Conservation (phyloP, 2,113 vertebrate genomes). For the Thymallus thymallus region DNA sequence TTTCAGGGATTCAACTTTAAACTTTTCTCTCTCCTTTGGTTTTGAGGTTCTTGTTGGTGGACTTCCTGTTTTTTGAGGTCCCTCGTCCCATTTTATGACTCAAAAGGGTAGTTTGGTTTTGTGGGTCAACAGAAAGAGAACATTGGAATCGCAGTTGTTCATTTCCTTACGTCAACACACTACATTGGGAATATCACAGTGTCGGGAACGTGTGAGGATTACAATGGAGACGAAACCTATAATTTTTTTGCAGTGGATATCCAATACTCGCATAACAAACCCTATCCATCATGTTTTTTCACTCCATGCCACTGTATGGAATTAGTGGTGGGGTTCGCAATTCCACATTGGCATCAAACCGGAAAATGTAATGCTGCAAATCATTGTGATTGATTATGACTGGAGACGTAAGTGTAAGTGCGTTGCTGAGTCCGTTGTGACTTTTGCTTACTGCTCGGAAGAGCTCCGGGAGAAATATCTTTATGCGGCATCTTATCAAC, state of each 20-base stretch:
- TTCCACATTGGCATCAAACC: background rate
- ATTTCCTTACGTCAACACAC: no score
- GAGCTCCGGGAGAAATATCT: background rate
- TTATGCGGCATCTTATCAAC: background rate
- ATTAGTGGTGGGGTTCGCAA: constrained; percentile 8
- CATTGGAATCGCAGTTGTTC: no score
- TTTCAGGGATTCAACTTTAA: background rate
- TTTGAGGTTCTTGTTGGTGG: no score
- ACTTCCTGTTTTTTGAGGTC: no score
- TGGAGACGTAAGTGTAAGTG: constrained; percentile 16
- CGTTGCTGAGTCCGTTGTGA: background rate
- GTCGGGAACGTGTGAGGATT: background rate
- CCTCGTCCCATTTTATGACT: background rate
- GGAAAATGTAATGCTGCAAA: background rate
- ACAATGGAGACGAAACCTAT: background rate
- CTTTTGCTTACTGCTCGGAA: background rate
- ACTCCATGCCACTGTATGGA: background rate
- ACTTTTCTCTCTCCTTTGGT: background rate
- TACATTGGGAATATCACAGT: no score
- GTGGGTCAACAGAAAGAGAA: background rate
- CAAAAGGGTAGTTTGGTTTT: background rate
- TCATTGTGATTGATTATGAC: constrained; percentile 17
- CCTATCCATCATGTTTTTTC: no score
- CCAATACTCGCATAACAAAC: no score
- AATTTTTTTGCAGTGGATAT: background rate